A percentile compares a stretch with the other conserved stretches of the same genome.
These are phyloP conservation scores for Lycocorax pyrrhopterus DNA, from an alignment of 2,113 vertebrate species.

Conservation along the genomic window DNA sequence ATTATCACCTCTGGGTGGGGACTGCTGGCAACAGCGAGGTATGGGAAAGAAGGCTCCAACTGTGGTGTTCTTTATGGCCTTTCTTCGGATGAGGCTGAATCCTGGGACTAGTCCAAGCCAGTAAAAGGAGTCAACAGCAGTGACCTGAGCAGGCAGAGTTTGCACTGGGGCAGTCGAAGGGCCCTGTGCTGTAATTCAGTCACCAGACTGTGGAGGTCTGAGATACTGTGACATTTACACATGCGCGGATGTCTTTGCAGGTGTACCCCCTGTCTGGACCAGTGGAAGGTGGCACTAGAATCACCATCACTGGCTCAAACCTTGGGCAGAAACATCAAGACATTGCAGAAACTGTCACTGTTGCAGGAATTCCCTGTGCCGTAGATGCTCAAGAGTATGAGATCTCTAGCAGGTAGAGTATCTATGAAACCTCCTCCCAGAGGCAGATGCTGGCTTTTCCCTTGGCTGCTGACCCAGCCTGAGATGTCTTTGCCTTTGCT, in stretches of 20 bases:
- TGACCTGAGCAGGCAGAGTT: background rate
- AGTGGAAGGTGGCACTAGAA: conserved; percentile 86
- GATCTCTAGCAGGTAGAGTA: conserved; percentile 91
- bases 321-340: conserved; percentile 92
- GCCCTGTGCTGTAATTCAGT: background rate
- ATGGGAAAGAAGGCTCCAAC: background rate
- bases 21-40: background rate
- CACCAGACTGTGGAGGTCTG: background rate
- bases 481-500: conserved; percentile 32
- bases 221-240: conserved; percentile 12
- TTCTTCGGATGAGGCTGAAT: background rate
- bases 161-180: background rate
- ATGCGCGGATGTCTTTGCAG: conserved; percentile 68
- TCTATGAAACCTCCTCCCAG: conserved; percentile 39
- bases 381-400: conserved; percentile 85
- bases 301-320: conserved; percentile 95
- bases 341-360: conserved; percentile 83
- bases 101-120: background rate
- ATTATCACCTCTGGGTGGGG: background rate
- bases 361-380: conserved; percentile 84
- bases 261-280: conserved; percentile 91
- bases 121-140: background rate
- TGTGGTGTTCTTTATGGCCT: background rate
- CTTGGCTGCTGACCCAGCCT: conserved; percentile 23
- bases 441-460: conserved; percentile 24